Evolutionary conservation across 2,888 invertebrate species (phyloP).

Genomic region (Euclidia mi): DNA sequence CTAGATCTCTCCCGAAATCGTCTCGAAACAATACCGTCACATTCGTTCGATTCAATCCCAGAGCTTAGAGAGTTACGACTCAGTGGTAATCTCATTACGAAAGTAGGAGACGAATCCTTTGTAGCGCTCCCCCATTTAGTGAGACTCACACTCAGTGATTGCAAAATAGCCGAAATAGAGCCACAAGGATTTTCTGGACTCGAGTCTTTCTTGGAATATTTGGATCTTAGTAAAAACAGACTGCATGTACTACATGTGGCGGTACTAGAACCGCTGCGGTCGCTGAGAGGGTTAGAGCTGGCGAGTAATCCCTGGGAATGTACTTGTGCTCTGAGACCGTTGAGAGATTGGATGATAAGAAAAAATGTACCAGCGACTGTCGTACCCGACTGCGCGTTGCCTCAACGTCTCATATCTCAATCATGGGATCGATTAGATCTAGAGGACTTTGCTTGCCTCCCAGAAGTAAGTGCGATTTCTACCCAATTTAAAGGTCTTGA

Average conservation of each 20-base stretch:
- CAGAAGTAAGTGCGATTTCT: conserved; percentile 91
- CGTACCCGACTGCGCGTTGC: conserved; percentile 92
- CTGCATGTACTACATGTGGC: conserved; percentile 92
- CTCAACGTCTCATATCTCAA: conserved; percentile 91
- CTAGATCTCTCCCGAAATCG: conserved; percentile 94
- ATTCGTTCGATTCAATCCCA: conserved; percentile 92
- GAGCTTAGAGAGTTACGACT: conserved; percentile 94
- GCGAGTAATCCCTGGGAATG: conserved; percentile 96
- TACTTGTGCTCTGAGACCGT: conserved; percentile 93
- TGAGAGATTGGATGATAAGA: conserved; percentile 94
- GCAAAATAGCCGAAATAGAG: conserved; percentile 92
- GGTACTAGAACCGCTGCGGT: conserved; percentile 92
- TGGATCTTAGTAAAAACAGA: conserved; percentile 94
- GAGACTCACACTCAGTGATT: conserved; percentile 93
- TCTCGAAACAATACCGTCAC: conserved; percentile 92
- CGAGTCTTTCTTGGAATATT: conserved; percentile 93
- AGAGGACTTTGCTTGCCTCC: conserved; percentile 95
- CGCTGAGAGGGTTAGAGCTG: conserved; percentile 93
- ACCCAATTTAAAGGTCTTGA: conserved; percentile 91
- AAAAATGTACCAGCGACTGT: conserved; percentile 93
- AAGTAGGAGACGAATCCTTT: conserved; percentile 93
- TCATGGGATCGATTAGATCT: conserved; percentile 94
- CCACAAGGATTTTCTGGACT: conserved; percentile 93
- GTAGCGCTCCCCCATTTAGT: conserved; percentile 92
- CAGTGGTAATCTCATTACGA: conserved; percentile 93